phyloP scores from a whole-genome alignment of 2,113 vertebrate species.

The Gnathonemus echidnorhynchus region DNA sequence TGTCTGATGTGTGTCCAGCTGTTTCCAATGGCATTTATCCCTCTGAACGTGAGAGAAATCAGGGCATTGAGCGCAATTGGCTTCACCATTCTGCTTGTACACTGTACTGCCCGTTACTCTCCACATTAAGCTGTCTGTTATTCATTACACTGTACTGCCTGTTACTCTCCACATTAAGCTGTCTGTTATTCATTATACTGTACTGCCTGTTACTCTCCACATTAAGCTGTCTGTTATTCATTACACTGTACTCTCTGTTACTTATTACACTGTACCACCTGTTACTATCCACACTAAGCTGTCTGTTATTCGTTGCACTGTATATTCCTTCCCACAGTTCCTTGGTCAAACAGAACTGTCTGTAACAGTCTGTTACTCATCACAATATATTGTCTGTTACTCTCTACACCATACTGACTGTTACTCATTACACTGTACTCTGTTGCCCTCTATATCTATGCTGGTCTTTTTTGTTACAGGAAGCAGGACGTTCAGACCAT shows the following conservation, averaged over 20 bases:
- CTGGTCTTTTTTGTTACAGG: slow-evolving; percentile 59
- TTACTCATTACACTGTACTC: background rate
- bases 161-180: background rate
- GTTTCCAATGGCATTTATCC: background rate
- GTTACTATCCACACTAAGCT: background rate
- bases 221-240: background rate
- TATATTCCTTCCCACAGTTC: too few species aligned
- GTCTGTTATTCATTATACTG: background rate
- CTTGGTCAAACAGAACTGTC: too few species aligned
- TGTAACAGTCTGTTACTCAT: background rate
- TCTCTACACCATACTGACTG: background rate
- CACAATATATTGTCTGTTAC: background rate
- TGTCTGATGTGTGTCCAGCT: background rate
- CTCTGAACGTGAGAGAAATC: background rate
- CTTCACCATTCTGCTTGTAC: background rate
- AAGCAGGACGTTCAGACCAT: slow-evolving; percentile 88
- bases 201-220: background rate
- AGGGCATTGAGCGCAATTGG: background rate
- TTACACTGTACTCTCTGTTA: background rate
- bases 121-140: background rate
- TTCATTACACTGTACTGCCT: background rate
- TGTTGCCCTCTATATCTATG: background rate
- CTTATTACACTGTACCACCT: background rate
- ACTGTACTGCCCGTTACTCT: background rate
- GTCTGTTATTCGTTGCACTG: background rate